Evolutionary conservation across 2,888 invertebrate genomes (phyloP).

Genomic region (Spodoptera picta): DNA sequence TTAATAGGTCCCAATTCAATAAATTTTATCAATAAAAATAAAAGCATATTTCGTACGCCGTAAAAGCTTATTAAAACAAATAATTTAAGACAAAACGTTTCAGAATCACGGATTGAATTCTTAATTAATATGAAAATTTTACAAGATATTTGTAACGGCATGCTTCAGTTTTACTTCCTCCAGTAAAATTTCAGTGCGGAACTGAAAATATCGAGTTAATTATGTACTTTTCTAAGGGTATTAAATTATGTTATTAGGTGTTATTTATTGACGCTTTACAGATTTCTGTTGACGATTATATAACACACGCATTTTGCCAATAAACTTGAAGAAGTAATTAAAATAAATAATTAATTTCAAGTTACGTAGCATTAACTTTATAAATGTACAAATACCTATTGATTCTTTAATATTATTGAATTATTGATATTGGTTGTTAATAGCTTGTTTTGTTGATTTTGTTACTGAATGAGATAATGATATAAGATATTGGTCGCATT

Average conservation of each 20-base stretch:
- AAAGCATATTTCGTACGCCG: background rate
- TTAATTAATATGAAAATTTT: conserved; percentile 27
- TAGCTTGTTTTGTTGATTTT: too few species aligned
- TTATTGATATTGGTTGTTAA: too few species aligned
- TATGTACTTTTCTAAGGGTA: conserved; percentile 35
- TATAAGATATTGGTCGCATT: too few species aligned
- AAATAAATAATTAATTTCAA: conserved; percentile 16
- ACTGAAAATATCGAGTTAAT: conserved; percentile 16
- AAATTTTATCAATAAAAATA: conserved; percentile 2
- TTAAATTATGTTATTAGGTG: conserved; percentile 26
- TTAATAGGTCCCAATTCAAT: background rate
- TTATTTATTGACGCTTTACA: conserved; percentile 24
- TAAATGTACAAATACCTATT: conserved; percentile 5
- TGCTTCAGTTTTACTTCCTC: conserved; percentile 42
- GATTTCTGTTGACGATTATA: conserved; percentile 28
- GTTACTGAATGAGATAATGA: too few species aligned
- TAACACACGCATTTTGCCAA: conserved; percentile 3
- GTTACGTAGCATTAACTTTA: too few species aligned
- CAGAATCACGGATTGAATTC: conserved; percentile 27
- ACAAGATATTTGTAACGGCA: conserved; percentile 19
- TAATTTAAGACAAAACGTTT: conserved; percentile 17
- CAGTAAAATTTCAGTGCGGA: conserved; percentile 40
- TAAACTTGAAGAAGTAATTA: conserved; percentile 25
- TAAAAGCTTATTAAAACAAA: conserved; percentile 8
- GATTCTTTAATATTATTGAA: background rate